Evolutionary conservation across 2,113 vertebrate species (phyloP).

Genomic region (Ameiurus melas): DNA sequence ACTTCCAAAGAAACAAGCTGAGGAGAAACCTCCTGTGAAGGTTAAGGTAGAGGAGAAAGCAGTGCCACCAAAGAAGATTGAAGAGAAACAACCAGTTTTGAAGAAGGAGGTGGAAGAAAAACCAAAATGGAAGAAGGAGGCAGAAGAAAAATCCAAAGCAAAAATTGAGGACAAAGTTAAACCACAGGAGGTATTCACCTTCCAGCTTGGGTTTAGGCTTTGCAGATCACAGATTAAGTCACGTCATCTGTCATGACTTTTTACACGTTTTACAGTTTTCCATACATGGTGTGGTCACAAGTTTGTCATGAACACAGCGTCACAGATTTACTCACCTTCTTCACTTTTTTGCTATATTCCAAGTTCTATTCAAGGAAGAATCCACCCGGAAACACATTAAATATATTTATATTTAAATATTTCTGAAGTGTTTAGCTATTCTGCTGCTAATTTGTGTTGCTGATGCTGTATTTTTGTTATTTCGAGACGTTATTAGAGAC

Average conservation of each 20-base stretch:
- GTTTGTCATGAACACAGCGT: slow-evolving; percentile 6
- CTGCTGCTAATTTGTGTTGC: neutral
- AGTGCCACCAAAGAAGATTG: slow-evolving; percentile 14
- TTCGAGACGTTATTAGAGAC: neutral
- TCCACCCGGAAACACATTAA: neutral
- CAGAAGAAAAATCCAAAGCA: slow-evolving; percentile 38
- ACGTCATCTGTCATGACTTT: neutral
- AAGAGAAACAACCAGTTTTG: slow-evolving; percentile 32
- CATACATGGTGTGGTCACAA: neutral
- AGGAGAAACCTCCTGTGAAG: slow-evolving; percentile 33
- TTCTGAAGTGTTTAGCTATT: neutral
- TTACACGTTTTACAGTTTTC: neutral
- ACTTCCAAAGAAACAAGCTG: slow-evolving; percentile 41
- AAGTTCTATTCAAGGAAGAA: neutral
- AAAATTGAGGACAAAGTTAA: slow-evolving; percentile 39
- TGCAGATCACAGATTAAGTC: slow-evolving; percentile 15
- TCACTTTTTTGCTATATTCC: slow-evolving; percentile 17
- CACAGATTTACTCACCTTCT: slow-evolving; percentile 31
- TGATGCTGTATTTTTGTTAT: neutral
- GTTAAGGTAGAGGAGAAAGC: slow-evolving; percentile 45
- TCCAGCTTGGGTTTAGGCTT: neutral
- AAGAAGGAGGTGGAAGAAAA: slow-evolving; percentile 49
- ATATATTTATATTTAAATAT: no score
- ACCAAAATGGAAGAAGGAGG: slow-evolving; percentile 43
- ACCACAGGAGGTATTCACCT: slow-evolving; percentile 47